Evolutionary conservation across 2,797 vertebrate genomes (phyloP), one percentile per base, ranked within the genome.

Genomic region (Pangasius macronema): DNA sequence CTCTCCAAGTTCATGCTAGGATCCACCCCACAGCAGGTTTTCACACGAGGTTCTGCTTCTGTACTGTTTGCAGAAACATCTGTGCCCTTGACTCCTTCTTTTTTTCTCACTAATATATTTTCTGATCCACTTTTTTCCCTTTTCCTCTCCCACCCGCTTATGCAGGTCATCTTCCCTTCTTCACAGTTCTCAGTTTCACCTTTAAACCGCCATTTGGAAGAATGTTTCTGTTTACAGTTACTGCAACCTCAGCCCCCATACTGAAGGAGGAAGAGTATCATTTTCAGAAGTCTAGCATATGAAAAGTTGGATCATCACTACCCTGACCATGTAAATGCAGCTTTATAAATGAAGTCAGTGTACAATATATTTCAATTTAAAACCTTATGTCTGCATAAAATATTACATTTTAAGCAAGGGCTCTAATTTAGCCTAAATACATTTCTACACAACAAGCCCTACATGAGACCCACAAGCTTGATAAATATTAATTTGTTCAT

Each of bases 51-150:
- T 49, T 85, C 85, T 76, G 30, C 82, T 89, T 63, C 68, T 68
- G 39, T 27, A 84, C 39, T 87, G 83, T 86, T 90, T 85, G 68
- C 55, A 81, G 70, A 87, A 87, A 55, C 68, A 42, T 14, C 20
- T 2, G 10, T 24, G 51, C 59, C 86, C 51, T 63, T 55, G 83
- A 63, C 46, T 55, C 13, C 67, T 46, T 33, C 20, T 36, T 76
- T 42, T n/a, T 20, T 18, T 72, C 87, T 57, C 87, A 46, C 11
- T 8, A 57, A 61, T n/a, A 46, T 46, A 22, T 49, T 81, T 46
- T 68, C 55, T 68, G 14, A 57, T 20, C 1, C 20, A 10, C 39
- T 46, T 30, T 67, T 16, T 24, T 51, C 39, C 46, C 3, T 24
- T 49, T 76, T 36, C 4, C 16, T 42, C 55, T 33, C 53, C 51